Evolutionary conservation across 1,140 invertebrate genomes (phyloP), one percentile per base, ranked within the genome.

Genomic region (Drosophila repleta): DNA sequence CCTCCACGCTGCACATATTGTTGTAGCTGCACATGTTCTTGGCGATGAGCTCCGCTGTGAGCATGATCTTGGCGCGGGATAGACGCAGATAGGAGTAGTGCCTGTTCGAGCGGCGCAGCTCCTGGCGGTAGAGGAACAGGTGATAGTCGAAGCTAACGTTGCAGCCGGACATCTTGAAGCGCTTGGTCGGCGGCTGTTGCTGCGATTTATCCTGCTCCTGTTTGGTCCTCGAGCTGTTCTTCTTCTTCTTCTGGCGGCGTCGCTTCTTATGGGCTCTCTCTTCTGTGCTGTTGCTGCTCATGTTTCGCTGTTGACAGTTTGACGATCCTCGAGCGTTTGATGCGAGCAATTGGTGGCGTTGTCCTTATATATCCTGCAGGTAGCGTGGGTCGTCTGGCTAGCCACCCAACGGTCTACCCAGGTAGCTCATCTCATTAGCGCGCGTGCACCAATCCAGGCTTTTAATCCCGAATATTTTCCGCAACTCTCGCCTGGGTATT

Each of bases 61-160:
- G 48, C 57, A 58, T 46, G 2, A 87, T 87, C 37, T 87, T 87
- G 35, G 83, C 75, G 3, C 74, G 70, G 2, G 83, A 67, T 11
- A 82, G 62, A 0, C 83, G 83, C 0, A 87, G 24, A 32, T 88
- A 87, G 11, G 83, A 87, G 46, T 69, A 88, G 13, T 87, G 64
- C 11, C 62, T 15, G 1, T 43, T 69, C 29, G 83, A 24, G 0
- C 84, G 76, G 1, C 41, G 60, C 1, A 87, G 39, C 24, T 87
- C 83, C 58, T 79, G 79, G 17, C 83, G 83, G 53, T 87, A 88
- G 4, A 87, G 37, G n/a, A 71, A 87, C 7, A 87, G 55, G 13
- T 76, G 75, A 56, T 88, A 87, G 2, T 51, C 48, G 5, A 85
- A 87, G 43, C 62, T 85, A 1, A 56, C 35, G 13, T 18, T 18